Conservation (phyloP, 37 sponge, comb jelly and placozoan genomes). For the Diacarnus erythraeanus region DNA sequence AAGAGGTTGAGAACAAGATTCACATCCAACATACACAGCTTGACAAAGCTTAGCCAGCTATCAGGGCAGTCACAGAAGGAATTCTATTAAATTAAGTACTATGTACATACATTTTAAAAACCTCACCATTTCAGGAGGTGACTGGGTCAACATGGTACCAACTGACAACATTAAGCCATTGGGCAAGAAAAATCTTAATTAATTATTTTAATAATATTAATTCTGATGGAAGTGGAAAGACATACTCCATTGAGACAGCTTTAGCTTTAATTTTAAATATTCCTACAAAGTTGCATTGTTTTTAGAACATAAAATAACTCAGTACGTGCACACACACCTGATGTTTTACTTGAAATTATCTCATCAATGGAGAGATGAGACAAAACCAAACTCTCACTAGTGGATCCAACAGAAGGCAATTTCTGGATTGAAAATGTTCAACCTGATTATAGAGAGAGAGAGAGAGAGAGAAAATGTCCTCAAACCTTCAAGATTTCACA, state of each 20-base stretch:
- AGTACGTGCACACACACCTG: background rate
- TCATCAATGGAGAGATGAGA: background rate
- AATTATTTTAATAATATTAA: too few species aligned
- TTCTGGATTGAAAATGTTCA: background rate
- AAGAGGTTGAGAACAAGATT: conserved; percentile 16
- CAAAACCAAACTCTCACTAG: background rate
- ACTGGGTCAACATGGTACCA: background rate
- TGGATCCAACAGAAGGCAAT: background rate
- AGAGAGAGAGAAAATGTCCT: background rate
- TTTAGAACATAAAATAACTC: conserved; percentile 1
- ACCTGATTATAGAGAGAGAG: background rate
- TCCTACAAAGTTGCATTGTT: background rate
- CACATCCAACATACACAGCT: conserved; percentile 42
- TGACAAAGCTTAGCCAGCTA: conserved; percentile 6
- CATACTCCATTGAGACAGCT: conserved; percentile 4
- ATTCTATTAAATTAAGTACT: background rate
- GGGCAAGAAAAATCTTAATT: background rate
- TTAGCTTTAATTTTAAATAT: background rate
- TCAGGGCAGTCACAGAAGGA: background rate
- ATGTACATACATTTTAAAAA: background rate
- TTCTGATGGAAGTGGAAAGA: too few species aligned
- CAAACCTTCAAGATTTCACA: conserved; percentile 21
- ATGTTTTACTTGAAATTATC: background rate
- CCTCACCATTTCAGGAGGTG: background rate
- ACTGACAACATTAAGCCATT: background rate